Evolutionary conservation across 2,888 invertebrate genomes (phyloP), one percentile per base, ranked within the genome.

Genomic region (Onthophagus sagittarius): DNA sequence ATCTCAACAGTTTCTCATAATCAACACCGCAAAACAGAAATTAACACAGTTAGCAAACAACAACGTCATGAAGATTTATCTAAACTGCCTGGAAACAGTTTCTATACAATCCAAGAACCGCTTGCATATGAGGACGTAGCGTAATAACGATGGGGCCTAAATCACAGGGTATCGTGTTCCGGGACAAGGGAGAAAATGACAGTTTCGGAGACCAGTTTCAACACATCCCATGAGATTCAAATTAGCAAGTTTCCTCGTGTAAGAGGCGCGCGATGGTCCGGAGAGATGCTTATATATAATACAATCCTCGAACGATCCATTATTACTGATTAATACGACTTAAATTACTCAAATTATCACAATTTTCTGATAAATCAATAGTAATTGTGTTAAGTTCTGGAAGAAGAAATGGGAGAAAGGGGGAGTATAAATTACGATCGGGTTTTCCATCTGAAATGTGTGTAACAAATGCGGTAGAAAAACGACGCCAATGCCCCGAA

Each of bases 381-480:
- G 39, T 9, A 7, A 53, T 53, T 53, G 11, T 53, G 39, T 53
- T 53, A 53, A 53, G 39, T 53, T 53, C 39, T 53, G 7, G 39
- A 53, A 23, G 23, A 23, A 23, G 23, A 23, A 23, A 23, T 23
- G 23, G 23, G 23, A 23, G 23, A 53, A 53, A 11, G 39, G 39
- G 39, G 39, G 39, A 1, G 23, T 23, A 53, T 53, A 11, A 53
- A 53, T 53, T 9, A 53, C 11, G 39, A 53, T 53, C 39, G 39
- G 39, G 39, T 7, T 7, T 53, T 53, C 39, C 9, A 53, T 53
- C 39, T 15, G 67, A 32, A 80, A 79, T 79, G 79, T 77, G 81
- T 80, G 81, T 83, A 83, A 83, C 83, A 81, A 82, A 84, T 83
- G 82, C 81, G 78, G 82, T 80, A 79, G 81, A 83, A 83, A 83